A percentile compares a stretch with the other conserved stretches of the same genome.
These are phyloP conservation scores for Champsocephalus esox DNA, from an alignment of 2,797 vertebrate species.

Conservation along the genomic window DNA sequence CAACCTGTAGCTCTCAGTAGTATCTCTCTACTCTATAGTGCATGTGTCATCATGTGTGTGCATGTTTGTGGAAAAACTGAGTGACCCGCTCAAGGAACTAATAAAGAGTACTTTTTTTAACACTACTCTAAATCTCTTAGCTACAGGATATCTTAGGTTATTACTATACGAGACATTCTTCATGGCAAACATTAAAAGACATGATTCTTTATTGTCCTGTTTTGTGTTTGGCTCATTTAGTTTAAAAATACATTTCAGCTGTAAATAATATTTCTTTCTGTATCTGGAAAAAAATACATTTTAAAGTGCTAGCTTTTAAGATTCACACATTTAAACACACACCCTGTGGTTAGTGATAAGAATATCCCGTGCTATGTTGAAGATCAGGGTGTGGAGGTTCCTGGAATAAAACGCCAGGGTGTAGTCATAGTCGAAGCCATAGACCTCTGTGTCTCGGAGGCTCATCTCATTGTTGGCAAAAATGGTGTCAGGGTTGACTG, in stretches of 20 bases:
- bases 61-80: no score
- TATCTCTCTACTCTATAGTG: background rate
- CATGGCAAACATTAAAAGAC: background rate
- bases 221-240: no score
- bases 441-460: slow-evolving; percentile 94
- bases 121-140: no score
- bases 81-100: no score
- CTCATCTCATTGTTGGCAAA: slow-evolving; percentile 99
- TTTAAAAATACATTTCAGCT: background rate
- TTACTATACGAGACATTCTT: background rate
- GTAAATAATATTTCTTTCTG: background rate
- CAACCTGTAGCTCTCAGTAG: background rate
- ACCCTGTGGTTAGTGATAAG: slow-evolving; percentile 96
- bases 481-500: slow-evolving; percentile 93
- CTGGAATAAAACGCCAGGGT: slow-evolving; percentile 97
- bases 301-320: background rate
- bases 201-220: background rate
- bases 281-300: background rate
- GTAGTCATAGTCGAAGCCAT: slow-evolving; percentile 99
- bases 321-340: slow-evolving; percentile 11
- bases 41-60: background rate
- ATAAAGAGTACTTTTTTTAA: no score
- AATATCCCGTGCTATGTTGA: slow-evolving; percentile 95
- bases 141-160: no score
- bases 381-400: slow-evolving; percentile 95